Conservation (phyloP, 2,113 vertebrate genomes). For the Silurus asotus region DNA sequence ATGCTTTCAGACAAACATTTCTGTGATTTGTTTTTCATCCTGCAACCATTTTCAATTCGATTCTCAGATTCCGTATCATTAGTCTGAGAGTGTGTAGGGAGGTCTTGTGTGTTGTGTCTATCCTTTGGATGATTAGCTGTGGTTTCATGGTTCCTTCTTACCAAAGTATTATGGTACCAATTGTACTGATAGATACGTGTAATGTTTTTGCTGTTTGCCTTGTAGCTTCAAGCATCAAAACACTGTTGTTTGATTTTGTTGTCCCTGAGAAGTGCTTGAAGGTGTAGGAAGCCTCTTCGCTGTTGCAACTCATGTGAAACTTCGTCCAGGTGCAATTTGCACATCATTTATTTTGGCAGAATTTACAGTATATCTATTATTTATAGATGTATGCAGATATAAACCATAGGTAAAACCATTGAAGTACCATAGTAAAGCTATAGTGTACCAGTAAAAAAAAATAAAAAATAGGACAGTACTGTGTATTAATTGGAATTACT, state of each 20-base stretch:
- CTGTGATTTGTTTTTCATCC: neutral
- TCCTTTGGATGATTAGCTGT: neutral
- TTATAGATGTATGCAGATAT: neutral
- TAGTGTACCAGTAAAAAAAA: neutral
- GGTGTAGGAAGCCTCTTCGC: neutral
- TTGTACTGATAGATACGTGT: neutral
- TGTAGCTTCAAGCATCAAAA: neutral
- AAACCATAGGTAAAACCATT: neutral
- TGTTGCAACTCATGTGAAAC: neutral
- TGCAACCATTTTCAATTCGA: neutral
- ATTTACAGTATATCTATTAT: too few species aligned
- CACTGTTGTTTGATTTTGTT: neutral
- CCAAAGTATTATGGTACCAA: neutral
- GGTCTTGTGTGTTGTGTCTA: neutral
- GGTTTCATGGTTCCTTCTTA: neutral
- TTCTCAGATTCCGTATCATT: neutral
- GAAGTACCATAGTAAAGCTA: neutral
- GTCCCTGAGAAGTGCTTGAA: neutral
- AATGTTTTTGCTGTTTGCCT: neutral
- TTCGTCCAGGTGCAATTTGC: too few species aligned
- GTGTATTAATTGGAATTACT: neutral
- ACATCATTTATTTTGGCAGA: too few species aligned
- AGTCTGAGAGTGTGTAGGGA: neutral
- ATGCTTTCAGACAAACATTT: neutral
- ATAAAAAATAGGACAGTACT: too few species aligned